phyloP scores from a whole-genome alignment of 2,797 vertebrate genomes.

The Sphaeramia orbicularis region DNA sequence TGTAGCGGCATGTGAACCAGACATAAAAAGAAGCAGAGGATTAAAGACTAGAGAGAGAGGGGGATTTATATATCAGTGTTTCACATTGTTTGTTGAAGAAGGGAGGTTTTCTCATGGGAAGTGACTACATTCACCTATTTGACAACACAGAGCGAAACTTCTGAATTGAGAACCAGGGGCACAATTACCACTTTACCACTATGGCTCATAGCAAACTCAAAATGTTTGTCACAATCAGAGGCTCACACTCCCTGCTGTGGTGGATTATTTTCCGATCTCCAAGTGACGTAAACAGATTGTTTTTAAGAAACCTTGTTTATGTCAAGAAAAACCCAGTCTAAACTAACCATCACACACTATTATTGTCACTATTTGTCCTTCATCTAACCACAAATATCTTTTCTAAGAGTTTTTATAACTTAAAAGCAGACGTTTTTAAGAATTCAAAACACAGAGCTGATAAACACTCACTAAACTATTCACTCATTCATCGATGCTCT shows the following conservation, averaged over 20 bases:
- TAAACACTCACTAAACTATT: not conserved
- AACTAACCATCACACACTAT: no score
- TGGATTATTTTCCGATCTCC: not conserved
- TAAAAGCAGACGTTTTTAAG: not conserved
- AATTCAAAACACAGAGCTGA: not conserved
- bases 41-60: conserved; percentile 4
- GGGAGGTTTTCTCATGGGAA: not conserved
- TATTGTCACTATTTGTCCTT: no score
- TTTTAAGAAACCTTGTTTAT: not conserved
- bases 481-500: not conserved
- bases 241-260: not conserved
- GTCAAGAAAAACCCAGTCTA: no score
- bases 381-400: no score
- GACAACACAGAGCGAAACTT: not conserved
- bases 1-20: not conserved
- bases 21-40: conserved; percentile 1
- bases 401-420: no score
- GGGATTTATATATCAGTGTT: conserved; percentile 12
- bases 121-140: not conserved
- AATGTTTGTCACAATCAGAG: not conserved
- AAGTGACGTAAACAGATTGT: no score
- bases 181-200: not conserved
- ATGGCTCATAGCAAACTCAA: no score
- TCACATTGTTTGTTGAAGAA: conserved; percentile 7
- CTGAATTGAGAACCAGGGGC: not conserved